Percentiles rank a stretch among this genome's conserved stretches.
Conservation (phyloP, 2,797 vertebrate genomes). For the Takifugu rubripes region DNA sequence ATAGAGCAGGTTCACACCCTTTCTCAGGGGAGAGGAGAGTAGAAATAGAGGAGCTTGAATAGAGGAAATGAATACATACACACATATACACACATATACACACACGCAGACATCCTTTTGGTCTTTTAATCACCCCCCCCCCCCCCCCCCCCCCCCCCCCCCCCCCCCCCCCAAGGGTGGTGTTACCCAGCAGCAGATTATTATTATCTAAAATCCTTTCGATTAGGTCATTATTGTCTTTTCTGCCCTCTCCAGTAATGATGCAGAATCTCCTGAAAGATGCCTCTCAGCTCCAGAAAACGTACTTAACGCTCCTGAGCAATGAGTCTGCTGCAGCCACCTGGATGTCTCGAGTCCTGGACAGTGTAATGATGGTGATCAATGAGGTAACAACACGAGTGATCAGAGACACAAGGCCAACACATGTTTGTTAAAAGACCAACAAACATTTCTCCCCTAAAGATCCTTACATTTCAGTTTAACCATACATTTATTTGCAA, state of each 20-base stretch:
- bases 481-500: too few species aligned
- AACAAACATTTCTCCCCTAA: too few species aligned
- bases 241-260: slow-evolving; percentile 49
- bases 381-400: slow-evolving; percentile 32
- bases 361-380: slow-evolving; percentile 43
- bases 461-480: too few species aligned
- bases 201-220: too few species aligned
- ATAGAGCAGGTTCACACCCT: slow-evolving; percentile 33
- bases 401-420: too few species aligned
- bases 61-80: slow-evolving; percentile 5
- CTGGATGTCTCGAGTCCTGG: slow-evolving; percentile 44
- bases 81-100: not conserved
- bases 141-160: too few species aligned
- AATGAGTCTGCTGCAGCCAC: slow-evolving; percentile 50
- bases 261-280: slow-evolving; percentile 51
- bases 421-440: too few species aligned
- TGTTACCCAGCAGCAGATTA: slow-evolving; percentile 2
- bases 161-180: not conserved
- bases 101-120: not conserved
- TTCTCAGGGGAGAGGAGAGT: slow-evolving; percentile 30
- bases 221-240: not conserved
- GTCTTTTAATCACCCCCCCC: not conserved
- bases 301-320: slow-evolving; percentile 37
- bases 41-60: not conserved
- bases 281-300: slow-evolving; percentile 31